Base-by-base conservation (phyloP, 2,113 vertebrate species). In the Zingel zingel region DNA sequence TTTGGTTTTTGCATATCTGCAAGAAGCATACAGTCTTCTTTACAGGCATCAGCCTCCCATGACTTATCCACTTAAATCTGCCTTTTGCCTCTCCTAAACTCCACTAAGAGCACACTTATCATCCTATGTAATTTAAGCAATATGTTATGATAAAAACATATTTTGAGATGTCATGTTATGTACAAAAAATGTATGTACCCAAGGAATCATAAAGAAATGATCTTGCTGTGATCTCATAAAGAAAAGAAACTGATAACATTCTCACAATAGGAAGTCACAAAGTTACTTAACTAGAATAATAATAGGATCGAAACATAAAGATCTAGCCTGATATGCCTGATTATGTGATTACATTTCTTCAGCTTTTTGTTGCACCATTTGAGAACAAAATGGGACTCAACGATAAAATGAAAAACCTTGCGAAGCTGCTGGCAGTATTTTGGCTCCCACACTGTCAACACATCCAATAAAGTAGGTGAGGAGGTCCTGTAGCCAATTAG, bases 401-500 rank as follows among this genome's bases (percentile, higher is more conserved):
- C n/a, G 21, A 77, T 48, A 61, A 65, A 77, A 69, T 13, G 13
- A 80, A 73, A 58, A 74, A 82, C 18, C 21, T 53, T 71, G 63
- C 7, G 2, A 57, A 50, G 23, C 81, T 81, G 66, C 75, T 76
- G 80, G 77, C 58, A 65, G 51, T 70, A 65, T 88, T 80, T 89
- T 74, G 69, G 67, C 85, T 88, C 74, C 72, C 72, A 45, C 58
- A 66, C 80, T 88, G 90, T 91, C 89, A 90, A 91, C 92, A 91
- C 88, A 88, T 56, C 78, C 74, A 87, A 84, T 90, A 85, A 92
- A 83, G 78, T 62, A 84, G 90, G 90, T 91, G 86, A 91, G 89
- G 87, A 91, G 88, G 86, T 91, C 83, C 87, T 86, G 79, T 74
- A 85, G 84, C 86, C 91, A 93, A 93, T 93, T 93, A 93, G 81